Conservation (phyloP, 2,888 invertebrate genomes). For the Anticlea derivata region DNA sequence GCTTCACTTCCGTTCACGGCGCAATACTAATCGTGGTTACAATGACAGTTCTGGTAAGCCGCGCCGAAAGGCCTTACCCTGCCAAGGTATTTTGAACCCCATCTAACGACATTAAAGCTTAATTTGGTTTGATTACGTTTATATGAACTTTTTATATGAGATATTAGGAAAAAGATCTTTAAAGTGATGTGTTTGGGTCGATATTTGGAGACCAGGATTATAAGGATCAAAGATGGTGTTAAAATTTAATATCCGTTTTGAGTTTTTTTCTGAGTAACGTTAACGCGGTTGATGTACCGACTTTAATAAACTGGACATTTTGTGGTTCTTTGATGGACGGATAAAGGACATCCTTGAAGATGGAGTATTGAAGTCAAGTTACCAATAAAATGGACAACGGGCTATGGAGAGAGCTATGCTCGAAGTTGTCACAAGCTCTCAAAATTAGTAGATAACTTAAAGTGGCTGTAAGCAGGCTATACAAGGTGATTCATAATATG, state of each 20-base stretch:
- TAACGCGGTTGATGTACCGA: slow-evolving; percentile 46
- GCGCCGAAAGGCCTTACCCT: slow-evolving; percentile 34
- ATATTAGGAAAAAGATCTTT: not conserved
- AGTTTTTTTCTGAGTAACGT: slow-evolving; percentile 33
- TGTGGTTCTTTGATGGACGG: slow-evolving; percentile 19
- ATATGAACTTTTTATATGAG: not conserved
- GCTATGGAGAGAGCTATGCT: too few species aligned
- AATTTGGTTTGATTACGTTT: not conserved
- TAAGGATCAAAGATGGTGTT: slow-evolving; percentile 38
- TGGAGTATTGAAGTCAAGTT: slow-evolving; percentile 26
- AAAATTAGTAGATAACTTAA: too few species aligned
- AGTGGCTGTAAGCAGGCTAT: too few species aligned
- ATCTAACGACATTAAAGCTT: not conserved
- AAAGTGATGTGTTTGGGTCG: not conserved
- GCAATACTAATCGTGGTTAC: slow-evolving; percentile 60
- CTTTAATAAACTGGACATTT: slow-evolving; percentile 26
- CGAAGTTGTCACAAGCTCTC: too few species aligned
- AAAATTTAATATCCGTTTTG: slow-evolving; percentile 46
- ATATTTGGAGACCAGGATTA: slow-evolving; percentile 15
- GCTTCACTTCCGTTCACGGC: slow-evolving; percentile 64
- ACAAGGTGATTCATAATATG: too few species aligned
- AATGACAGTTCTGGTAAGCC: slow-evolving; percentile 60
- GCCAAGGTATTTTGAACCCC: slow-evolving; percentile 15
- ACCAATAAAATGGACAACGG: slow-evolving; percentile 16
- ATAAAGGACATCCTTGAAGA: slow-evolving; percentile 13